phyloP scores from a whole-genome alignment of 2,888 invertebrate genomes.

The Osedax frankpressi region DNA sequence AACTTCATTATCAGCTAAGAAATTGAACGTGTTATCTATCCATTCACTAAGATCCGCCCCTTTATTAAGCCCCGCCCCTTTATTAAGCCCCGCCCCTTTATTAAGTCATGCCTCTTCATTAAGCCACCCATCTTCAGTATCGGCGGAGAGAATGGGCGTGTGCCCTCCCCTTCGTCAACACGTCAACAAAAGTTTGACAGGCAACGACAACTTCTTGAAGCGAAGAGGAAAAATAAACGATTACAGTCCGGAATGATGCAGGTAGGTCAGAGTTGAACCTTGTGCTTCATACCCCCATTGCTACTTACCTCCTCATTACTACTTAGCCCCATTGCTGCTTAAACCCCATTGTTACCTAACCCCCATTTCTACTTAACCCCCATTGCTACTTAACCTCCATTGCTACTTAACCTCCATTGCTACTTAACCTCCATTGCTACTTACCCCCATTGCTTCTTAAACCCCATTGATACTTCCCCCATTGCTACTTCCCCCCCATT shows the following conservation, averaged over 20 bases:
- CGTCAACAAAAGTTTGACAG: conserved; percentile 4
- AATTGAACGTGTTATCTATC: not conserved
- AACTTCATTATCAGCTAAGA: not conserved
- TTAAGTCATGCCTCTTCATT: not conserved
- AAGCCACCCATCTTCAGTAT: not conserved
- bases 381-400: too few relatives aligned
- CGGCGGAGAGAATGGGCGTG: not conserved
- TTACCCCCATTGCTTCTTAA: too few relatives aligned
- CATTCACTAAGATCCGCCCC: not conserved
- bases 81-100: not conserved
- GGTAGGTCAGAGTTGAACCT: too few relatives aligned
- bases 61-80: not conserved
- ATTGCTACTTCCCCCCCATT: too few relatives aligned
- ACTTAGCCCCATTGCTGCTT: too few relatives aligned
- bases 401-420: too few relatives aligned
- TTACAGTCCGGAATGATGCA: conserved; percentile 21
- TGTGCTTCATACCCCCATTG: too few relatives aligned
- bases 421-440: too few relatives aligned
- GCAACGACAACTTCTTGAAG: conserved; percentile 20
- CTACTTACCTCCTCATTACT: too few relatives aligned
- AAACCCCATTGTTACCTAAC: too few relatives aligned
- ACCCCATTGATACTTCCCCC: too few relatives aligned
- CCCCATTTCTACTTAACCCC: too few relatives aligned
- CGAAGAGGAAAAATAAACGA: conserved; percentile 18
- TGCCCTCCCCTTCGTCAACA: not conserved